Percentiles rank a stretch among this genome's conserved stretches.
phyloP scores from a whole-genome alignment of 2,797 vertebrate species.

The Chlorospingus flavigularis region DNA sequence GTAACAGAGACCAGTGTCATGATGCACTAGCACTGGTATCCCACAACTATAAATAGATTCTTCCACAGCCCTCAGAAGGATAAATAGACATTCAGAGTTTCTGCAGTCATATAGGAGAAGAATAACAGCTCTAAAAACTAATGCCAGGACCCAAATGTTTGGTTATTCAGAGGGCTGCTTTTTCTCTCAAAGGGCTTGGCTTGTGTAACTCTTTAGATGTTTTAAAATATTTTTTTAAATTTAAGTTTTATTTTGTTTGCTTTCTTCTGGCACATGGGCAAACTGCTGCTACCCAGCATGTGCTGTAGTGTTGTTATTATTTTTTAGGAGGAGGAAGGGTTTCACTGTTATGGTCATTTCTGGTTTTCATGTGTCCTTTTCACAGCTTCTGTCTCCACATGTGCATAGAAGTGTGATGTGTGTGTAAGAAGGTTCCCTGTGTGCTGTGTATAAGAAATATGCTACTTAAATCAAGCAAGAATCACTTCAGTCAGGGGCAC shows the following conservation, averaged over 20 bases:
- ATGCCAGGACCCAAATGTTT: neutral
- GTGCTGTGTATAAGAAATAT: neutral
- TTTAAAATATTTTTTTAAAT: neutral
- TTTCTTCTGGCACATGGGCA: neutral
- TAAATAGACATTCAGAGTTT: neutral
- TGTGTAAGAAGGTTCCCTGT: neutral
- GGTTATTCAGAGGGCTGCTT: slow-evolving; percentile 13
- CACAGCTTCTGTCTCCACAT: neutral
- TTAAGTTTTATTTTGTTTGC: neutral
- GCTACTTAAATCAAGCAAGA: neutral
- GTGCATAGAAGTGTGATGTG: too few species aligned
- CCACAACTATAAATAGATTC: slow-evolving; percentile 57
- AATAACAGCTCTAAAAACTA: neutral
- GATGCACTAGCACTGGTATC: neutral
- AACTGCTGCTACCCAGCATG: neutral
- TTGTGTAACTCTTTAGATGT: neutral
- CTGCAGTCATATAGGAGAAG: neutral
- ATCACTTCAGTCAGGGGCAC: neutral
- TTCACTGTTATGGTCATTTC: neutral
- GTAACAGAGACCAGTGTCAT: neutral
- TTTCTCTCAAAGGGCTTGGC: neutral
- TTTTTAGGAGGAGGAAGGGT: neutral
- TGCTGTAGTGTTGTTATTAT: neutral
- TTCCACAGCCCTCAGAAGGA: neutral
- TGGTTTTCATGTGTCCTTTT: neutral